Evolutionary conservation across 2,888 invertebrate species (phyloP), one percentile per base, ranked within the genome.

Genomic region (Caenorhabditis becei): DNA sequence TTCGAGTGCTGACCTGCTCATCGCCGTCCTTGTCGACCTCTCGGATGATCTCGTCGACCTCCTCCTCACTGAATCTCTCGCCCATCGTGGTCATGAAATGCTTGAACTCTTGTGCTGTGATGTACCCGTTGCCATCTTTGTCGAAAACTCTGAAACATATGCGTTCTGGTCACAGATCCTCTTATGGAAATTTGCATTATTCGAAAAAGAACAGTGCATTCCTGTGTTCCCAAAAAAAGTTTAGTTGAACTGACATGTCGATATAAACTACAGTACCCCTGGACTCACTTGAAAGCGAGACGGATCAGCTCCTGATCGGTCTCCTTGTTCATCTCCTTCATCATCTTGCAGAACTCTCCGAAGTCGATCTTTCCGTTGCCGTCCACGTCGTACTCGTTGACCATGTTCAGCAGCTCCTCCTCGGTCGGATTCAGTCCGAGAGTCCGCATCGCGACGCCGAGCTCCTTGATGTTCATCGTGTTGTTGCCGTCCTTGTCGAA

Each of bases 331-430:
- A 91, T 91, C 59, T 89, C 91, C 70, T 91, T 91, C 91, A 91
- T 91, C 87, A 88, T 88, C 78, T 90, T 90, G 81, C 91, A 91
- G 77, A 91, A 91, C 59, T 91, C 91, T 14, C 83, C 88, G 63
- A 91, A 91, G 74, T 91, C 91, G 71, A 91, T 91, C 77, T 91
- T 91, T 26, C 91, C 91, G 66, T 91, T 91, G 23, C 91, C 91
- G 77, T 91, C 91, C n/a, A 90, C 88, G 75, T 91, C 91, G 71
- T 91, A 91, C 71, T 86, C 85, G 66, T 86, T 86, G 58, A 81
- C 83, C 83, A 83, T 83, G 28, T 83, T 80, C 23, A 80, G 54
- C 20, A 79, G 59, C 32, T 83, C 83, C 24, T 80, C 85, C 63
- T 91, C 91, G 20, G 91, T 91, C 58, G 91, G 91, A 83, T 91